Evolutionary conservation across 2,797 vertebrate genomes (phyloP).

Genomic region (Gymnopithys bicolor): DNA sequence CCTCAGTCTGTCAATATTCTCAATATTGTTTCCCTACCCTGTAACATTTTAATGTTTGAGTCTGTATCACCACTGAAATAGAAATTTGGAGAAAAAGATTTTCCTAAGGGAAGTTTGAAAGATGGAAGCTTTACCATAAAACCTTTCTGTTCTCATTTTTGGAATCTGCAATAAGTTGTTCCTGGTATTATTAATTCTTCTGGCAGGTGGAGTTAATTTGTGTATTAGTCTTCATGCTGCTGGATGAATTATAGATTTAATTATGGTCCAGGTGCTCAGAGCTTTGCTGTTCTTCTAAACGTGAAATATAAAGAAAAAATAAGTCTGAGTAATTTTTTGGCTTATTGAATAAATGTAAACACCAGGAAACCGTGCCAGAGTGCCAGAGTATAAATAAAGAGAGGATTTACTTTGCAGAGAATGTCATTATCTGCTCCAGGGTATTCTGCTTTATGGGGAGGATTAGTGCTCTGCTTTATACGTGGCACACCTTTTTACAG

Average conservation of each 20-base stretch:
- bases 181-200: constrained; percentile 5
- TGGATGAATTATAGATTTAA: constrained; percentile 57
- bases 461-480: background rate
- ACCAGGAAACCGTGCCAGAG: background rate
- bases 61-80: background rate
- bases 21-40: background rate
- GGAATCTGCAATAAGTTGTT: constrained; percentile 3
- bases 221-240: constrained; percentile 16
- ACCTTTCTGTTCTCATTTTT: constrained; percentile 1
- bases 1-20: background rate
- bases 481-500: background rate
- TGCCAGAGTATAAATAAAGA: constrained; percentile 46
- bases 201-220: constrained; percentile 42
- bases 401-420: constrained; percentile 16
- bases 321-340: constrained; percentile 46
- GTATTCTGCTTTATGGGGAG: constrained; percentile 12
- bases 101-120: background rate
- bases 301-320: constrained; percentile 42
- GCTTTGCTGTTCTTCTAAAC: constrained; percentile 9
- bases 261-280: constrained; percentile 47
- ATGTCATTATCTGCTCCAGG: background rate
- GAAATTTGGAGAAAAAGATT: background rate
- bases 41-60: background rate
- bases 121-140: background rate
- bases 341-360: constrained; percentile 39